phyloP scores from a whole-genome alignment of 2,113 vertebrate species.

The Callipepla squamata region DNA sequence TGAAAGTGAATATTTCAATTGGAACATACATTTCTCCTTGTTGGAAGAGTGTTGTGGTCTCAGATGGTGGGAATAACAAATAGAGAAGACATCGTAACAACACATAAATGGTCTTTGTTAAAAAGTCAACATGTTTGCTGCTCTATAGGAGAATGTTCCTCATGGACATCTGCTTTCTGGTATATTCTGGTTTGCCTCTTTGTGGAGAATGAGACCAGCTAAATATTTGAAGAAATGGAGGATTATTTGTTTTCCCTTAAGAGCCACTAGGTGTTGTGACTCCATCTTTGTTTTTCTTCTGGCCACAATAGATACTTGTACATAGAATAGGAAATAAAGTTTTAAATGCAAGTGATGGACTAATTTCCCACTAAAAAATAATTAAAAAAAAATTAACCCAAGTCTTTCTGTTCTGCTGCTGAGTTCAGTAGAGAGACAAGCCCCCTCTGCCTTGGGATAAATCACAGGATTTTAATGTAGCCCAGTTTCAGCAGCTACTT shows the following conservation, averaged over 20 bases:
- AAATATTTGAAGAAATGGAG: neutral
- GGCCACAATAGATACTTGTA: neutral
- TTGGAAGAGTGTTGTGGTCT: neutral
- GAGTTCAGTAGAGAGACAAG: neutral
- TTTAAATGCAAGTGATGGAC: neutral
- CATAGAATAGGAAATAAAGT: neutral
- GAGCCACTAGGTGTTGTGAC: neutral
- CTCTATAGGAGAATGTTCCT: neutral
- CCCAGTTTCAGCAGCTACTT: constrained; percentile 38
- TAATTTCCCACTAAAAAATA: neutral
- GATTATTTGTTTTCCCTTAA: neutral
- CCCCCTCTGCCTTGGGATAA: neutral
- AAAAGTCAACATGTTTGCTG: neutral
- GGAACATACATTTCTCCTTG: neutral
- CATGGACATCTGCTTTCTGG: neutral
- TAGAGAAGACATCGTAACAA: neutral
- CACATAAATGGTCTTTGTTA: neutral
- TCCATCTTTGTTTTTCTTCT: neutral
- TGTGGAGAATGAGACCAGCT: neutral
- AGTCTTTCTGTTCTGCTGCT: neutral
- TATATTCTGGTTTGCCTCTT: neutral
- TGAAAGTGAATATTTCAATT: neutral
- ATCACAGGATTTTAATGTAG: neutral
- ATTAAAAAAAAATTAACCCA: neutral
- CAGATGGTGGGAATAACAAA: neutral